Evolutionary conservation across 2,888 invertebrate species (phyloP).

Genomic region (Geophilus truncorum): DNA sequence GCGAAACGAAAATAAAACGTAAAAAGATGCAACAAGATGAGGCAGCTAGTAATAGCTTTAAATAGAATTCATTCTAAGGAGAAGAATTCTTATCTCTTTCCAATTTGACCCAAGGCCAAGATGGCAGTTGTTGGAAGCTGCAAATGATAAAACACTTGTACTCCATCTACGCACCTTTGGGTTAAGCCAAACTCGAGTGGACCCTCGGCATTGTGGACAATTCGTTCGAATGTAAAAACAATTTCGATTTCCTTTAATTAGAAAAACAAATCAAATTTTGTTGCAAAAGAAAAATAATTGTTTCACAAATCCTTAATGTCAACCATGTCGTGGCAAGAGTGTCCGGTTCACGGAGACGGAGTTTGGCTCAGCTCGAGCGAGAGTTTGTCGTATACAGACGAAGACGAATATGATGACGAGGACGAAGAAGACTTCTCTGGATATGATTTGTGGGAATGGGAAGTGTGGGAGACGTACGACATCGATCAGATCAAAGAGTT

Average conservation of each 20-base stretch:
- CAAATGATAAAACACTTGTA: neutral
- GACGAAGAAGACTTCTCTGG: neutral
- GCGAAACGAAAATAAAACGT: neutral
- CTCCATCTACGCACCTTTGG: no score
- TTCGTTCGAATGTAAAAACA: neutral
- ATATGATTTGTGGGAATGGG: conserved; percentile 12
- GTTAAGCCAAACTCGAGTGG: neutral
- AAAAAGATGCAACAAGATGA: neutral
- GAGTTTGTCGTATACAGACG: neutral
- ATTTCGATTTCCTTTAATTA: no score
- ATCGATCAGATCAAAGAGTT: conserved; percentile 82
- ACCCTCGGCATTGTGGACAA: neutral
- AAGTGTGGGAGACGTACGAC: conserved; percentile 37
- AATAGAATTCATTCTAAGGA: neutral
- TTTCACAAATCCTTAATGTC: no score
- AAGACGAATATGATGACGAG: conserved; percentile 29
- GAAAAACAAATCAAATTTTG: no score
- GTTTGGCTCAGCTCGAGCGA: neutral
- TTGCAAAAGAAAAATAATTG: no score
- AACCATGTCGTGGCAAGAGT: conserved; percentile 14
- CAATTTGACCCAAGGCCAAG: neutral
- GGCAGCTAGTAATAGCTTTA: neutral
- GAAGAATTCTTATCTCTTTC: neutral
- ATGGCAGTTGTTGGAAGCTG: neutral
- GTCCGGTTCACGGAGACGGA: neutral